Evolutionary conservation across 2,113 vertebrate genomes (phyloP).

Genomic region (Himantopus leucocephalus): DNA sequence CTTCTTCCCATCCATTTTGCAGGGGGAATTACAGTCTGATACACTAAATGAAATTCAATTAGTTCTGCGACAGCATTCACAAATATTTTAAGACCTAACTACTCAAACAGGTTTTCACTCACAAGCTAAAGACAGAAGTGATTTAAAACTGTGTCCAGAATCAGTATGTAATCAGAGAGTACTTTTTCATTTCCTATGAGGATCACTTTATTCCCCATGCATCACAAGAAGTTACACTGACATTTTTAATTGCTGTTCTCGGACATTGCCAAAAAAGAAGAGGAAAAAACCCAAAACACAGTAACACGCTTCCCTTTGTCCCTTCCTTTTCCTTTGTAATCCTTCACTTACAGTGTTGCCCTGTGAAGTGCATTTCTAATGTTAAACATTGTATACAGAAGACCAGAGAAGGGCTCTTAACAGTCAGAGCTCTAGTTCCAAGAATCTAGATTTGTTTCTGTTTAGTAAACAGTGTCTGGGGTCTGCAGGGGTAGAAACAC

Average conservation of each 20-base stretch:
- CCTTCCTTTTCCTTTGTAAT: not conserved
- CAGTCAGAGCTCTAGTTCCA: not conserved
- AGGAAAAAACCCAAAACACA: not conserved
- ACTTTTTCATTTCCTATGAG: not conserved
- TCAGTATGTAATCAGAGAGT: not conserved
- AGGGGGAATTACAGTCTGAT: not conserved
- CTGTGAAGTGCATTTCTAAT: not conserved
- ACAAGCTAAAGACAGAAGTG: not conserved
- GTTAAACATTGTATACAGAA: conserved; percentile 13
- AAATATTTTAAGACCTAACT: not conserved
- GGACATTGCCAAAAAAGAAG: not conserved
- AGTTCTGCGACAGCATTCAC: not conserved
- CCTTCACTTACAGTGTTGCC: not conserved
- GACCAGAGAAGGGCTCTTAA: not conserved
- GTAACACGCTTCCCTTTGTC: not conserved
- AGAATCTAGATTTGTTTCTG: conserved; percentile 60
- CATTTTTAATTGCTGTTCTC: not conserved
- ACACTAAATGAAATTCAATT: not conserved
- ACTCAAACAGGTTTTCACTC: not conserved
- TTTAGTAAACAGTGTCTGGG: conserved; percentile 67
- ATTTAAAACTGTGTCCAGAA: not conserved
- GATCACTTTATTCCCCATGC: not conserved
- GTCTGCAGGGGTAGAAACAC: conserved; percentile 41
- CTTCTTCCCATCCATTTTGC: not conserved
- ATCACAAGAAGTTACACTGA: not conserved